Evolutionary conservation across 2,797 vertebrate genomes (phyloP), one percentile per base, ranked within the genome.

Genomic region (Rachycentron canadum): DNA sequence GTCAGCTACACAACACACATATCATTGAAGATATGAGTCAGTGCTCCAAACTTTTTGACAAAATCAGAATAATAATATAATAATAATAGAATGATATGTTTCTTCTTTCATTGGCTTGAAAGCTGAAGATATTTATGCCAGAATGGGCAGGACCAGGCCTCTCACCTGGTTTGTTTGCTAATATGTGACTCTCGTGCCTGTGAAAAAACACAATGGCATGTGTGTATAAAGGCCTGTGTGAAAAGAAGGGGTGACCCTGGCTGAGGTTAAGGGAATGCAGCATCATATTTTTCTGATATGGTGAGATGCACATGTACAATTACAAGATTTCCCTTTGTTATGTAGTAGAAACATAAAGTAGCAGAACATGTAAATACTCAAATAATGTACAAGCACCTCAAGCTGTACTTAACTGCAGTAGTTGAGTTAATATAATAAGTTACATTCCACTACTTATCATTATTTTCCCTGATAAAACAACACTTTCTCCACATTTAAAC

Each of bases 161-260:
- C 43, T 58, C 61, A 83, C 78, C 67, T 83, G 74, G 53, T 78
- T 79, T 73, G 66, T 63, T 73, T 55, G 28, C 12, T 32, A 7
- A 21, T 50, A 63, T 78, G 76, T 76, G 72, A 78, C 17, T 81
- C 67, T 50, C 19, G 17, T 52, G 17, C 14, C 47, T 47, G 65
- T 74, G 25, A 28, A n/a, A n/a, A n/a, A n/a, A n/a, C 49, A 56
- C 23, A 28, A 23, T 50, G 25, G 19, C 28, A 28, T 59, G 26
- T 75, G 32, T 63, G 50, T 61, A 67, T 56, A 30, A 63, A 79
- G 23, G 62, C 59, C 36, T 66, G 21, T 66, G 59, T 21, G 64
- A 59, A 59, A 50, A 67, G n/a, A 60, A 21, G 11, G 5, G 4
- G 21, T 28, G 59, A 47, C n/a, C 5, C 17, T 60, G 41, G 23